Evolutionary conservation across 2,888 invertebrate genomes (phyloP).

Genomic region (Pandemis corylana): DNA sequence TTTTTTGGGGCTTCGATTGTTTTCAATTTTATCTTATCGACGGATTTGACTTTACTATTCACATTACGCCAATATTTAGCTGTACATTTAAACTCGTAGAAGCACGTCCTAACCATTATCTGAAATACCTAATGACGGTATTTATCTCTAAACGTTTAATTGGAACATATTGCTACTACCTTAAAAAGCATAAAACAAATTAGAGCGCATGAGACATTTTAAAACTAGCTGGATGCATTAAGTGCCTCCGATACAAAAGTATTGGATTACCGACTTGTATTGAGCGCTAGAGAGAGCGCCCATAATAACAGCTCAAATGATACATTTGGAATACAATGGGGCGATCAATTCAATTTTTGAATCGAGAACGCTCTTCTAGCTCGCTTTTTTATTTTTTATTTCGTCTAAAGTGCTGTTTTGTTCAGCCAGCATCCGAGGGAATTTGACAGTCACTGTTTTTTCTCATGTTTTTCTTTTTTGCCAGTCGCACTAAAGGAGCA

Average conservation of each 20-base stretch:
- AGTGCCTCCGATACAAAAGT: slow-evolving; percentile 85
- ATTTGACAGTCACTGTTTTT: slow-evolving; percentile 85
- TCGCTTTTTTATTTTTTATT: slow-evolving; percentile 73
- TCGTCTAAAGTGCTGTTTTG: slow-evolving; percentile 85
- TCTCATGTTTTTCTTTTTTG: slow-evolving; percentile 71
- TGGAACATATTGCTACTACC: slow-evolving; percentile 23
- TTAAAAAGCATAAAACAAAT: slow-evolving; percentile 68
- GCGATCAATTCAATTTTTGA: slow-evolving; percentile 85
- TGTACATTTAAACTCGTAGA: neutral
- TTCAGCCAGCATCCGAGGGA: slow-evolving; percentile 81
- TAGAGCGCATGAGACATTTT: slow-evolving; percentile 68
- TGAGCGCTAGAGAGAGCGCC: slow-evolving; percentile 78
- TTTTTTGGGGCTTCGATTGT: slow-evolving; percentile 65
- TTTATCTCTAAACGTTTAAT: slow-evolving; percentile 23
- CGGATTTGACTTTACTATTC: slow-evolving; percentile 19
- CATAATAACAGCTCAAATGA: slow-evolving; percentile 85
- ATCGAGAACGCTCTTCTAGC: slow-evolving; percentile 84
- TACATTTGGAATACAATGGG: slow-evolving; percentile 85
- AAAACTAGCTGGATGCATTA: slow-evolving; percentile 68
- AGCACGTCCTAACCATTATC: neutral
- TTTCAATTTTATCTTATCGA: slow-evolving; percentile 57
- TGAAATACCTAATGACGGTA: neutral
- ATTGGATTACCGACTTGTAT: slow-evolving; percentile 83
- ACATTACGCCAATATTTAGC: neutral
- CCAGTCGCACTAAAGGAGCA: slow-evolving; percentile 47